Evolutionary conservation across 2,113 vertebrate species (phyloP).

Genomic region (Helogale parvula): DNA sequence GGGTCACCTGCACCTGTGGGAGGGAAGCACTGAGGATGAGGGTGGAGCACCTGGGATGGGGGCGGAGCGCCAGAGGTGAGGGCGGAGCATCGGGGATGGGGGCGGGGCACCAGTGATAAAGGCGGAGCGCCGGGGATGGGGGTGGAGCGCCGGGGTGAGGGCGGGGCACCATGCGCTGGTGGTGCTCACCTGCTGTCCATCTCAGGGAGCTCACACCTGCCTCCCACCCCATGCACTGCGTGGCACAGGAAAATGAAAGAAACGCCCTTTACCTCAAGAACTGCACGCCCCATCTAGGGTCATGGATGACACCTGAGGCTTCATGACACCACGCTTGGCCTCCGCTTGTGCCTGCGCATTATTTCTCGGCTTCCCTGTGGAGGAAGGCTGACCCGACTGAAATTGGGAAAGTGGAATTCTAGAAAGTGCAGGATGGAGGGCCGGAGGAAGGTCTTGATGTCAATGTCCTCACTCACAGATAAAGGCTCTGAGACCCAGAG

Average conservation of each 20-base stretch:
- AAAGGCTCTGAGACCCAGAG: not conserved
- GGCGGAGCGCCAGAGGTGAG: fast-evolving
- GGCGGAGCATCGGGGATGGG: fast-evolving
- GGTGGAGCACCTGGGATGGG: fast-evolving
- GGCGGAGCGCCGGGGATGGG: fast-evolving
- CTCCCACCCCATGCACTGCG: not conserved
- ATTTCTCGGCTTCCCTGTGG: not conserved
- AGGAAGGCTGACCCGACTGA: not conserved
- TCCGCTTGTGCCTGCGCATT: fast-evolving
- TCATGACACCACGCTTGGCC: not conserved
- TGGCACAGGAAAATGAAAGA: not conserved
- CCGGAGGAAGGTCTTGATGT: not conserved
- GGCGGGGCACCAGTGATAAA: fast-evolving
- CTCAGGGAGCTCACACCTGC: not conserved
- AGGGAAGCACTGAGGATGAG: too few relatives aligned
- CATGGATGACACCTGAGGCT: not conserved
- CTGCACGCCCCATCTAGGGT: not conserved
- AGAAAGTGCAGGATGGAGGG: not conserved
- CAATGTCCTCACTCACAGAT: not conserved
- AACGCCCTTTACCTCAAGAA: not conserved
- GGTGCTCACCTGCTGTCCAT: fast-evolving
- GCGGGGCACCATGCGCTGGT: not conserved
- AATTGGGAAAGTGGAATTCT: not conserved
- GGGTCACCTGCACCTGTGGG: not conserved
- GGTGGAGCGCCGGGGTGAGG: too few relatives aligned